A percentile compares a stretch with the other conserved stretches of the same genome.
These are phyloP conservation scores for Discoglossus pictus DNA, from an alignment of 2,797 vertebrate species.

Conservation along the genomic window DNA sequence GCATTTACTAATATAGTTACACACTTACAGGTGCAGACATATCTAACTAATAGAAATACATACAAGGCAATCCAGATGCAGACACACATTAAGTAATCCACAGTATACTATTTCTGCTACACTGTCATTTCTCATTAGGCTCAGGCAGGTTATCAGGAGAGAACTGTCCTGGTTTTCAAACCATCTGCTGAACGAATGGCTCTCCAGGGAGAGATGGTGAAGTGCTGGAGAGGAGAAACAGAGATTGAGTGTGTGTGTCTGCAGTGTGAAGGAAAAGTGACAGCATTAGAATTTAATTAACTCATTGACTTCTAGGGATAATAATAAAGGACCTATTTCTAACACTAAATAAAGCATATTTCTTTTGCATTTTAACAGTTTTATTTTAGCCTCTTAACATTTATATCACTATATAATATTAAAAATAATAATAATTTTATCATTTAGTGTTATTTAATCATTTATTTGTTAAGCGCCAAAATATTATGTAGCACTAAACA, in stretches of 20 bases:
- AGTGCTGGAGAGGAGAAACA: conserved; percentile 30
- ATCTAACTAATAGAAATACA: conserved; percentile 21
- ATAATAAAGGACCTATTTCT: no score
- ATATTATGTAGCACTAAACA: no score
- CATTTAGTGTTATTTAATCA: no score
- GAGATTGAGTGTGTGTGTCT: conserved; percentile 28
- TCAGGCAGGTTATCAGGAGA: conserved; percentile 44
- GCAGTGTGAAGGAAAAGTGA: conserved; percentile 15
- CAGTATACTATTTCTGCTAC: conserved; percentile 26
- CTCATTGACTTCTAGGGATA: conserved; percentile 16
- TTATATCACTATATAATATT: no score
- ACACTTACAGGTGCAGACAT: conserved; percentile 9
- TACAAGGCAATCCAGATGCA: conserved; percentile 3
- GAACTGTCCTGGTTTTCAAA: conserved; percentile 42
- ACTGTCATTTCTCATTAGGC: conserved; percentile 47
- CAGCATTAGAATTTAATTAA: conserved; percentile 45
- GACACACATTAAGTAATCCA: conserved; percentile 27
- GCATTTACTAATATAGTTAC: not conserved
- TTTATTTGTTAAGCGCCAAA: no score
- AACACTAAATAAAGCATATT: no score
- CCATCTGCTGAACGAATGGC: conserved; percentile 46
- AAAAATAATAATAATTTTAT: no score
- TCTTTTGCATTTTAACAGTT: no score
- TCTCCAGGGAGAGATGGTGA: conserved; percentile 27
- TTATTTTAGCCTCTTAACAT: no score